These are phyloP conservation scores for Addax nasomaculatus DNA, from an alignment of 2,113 vertebrate genomes.

Conservation along the genomic window DNA sequence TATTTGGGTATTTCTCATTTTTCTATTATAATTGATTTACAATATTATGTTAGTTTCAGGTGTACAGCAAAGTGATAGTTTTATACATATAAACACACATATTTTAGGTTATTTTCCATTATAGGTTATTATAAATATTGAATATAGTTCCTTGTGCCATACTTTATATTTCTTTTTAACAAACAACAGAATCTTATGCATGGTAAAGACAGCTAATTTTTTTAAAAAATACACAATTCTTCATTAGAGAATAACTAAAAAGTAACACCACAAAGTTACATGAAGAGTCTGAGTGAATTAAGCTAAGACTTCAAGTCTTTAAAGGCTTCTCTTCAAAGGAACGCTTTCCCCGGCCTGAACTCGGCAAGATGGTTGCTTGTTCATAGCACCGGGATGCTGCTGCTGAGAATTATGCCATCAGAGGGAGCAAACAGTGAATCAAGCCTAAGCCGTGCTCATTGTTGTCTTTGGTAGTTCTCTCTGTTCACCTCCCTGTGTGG, in stretches of 20 bases:
- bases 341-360: neutral
- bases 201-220: neutral
- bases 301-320: neutral
- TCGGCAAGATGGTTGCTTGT: neutral
- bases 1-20: neutral
- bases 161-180: neutral
- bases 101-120: neutral
- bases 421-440: neutral
- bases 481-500: neutral
- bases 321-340: neutral
- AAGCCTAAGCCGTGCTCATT: neutral
- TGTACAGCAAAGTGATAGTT: neutral
- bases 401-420: neutral
- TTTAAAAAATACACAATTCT: neutral
- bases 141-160: neutral
- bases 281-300: neutral
- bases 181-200: neutral
- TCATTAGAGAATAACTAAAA: neutral
- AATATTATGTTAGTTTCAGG: neutral
- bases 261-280: neutral
- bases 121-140: neutral
- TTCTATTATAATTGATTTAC: neutral
- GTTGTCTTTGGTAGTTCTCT: neutral
- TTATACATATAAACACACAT: neutral
- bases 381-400: neutral